Conservation (phyloP, 2,888 invertebrate species). For the Pristionchus entomophagus region DNA sequence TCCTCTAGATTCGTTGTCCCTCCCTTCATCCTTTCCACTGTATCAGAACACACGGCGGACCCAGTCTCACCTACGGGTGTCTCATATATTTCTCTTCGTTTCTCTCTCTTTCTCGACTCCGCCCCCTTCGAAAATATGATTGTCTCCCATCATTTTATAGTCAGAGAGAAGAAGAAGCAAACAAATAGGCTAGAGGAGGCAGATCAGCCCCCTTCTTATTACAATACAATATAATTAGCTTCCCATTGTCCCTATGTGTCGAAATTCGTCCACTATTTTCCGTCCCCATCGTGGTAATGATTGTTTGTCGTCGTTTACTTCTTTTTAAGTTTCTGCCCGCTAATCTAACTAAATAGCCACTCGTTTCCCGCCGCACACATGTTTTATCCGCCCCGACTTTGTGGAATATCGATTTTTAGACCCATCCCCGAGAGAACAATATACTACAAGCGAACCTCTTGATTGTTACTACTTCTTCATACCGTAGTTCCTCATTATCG, state of each 20-base stretch:
- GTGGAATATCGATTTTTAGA: neutral
- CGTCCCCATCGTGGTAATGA: neutral
- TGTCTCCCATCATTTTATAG: neutral
- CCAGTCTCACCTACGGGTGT: constrained; percentile 20
- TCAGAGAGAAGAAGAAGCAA: neutral
- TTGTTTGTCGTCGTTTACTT: neutral
- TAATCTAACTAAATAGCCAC: neutral
- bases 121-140: neutral
- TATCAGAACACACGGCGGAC: neutral
- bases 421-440: too few species aligned
- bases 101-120: neutral
- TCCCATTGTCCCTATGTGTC: neutral
- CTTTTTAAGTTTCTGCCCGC: neutral
- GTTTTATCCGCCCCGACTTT: constrained; percentile 2
- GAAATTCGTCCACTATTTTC: neutral
- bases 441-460: neutral
- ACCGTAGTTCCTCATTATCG: too few species aligned
- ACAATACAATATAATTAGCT: neutral
- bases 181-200: neutral
- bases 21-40: neutral
- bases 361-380: neutral
- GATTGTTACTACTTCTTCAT: neutral
- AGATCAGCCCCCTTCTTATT: neutral
- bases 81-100: neutral
- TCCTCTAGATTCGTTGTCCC: constrained; percentile 29